Evolutionary conservation across 64 coral and sea anemone genomes (phyloP), one percentile per base, ranked within the genome.

Genomic region (Montipora efflorescens): DNA sequence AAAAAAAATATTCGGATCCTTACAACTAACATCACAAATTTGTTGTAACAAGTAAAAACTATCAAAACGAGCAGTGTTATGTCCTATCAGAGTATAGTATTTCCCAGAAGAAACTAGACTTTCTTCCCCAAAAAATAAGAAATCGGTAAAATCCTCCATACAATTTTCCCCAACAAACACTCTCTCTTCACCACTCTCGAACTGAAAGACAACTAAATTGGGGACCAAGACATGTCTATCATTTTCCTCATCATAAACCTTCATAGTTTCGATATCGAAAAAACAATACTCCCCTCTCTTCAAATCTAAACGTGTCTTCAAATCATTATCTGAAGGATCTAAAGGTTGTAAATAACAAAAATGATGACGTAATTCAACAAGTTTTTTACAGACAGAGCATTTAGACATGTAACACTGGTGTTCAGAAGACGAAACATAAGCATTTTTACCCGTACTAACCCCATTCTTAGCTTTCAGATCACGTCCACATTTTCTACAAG

Each of bases 351-450:
- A 28, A 28, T 0, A 28, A 28, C 28, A 67, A 67, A 67, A 67
- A 8, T 67, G 64, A 13, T 0, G 1, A 0, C 4, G 4, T 4
- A 67, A 14, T 14, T 67, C 2, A 0, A 67, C 18, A 3, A 14
- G 2, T 4, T 0, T 13, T 0, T 19, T 67, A 19, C 64, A 55
- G 1, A 1, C 0, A 53, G 5, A 3, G 2, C 64, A 67, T 0
- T 19, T 67, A 4, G 5, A 16, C 7, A 16, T 10, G 0, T 11
- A 67, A 19, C 64, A 67, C 0, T 67, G 0, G 0, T 67, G 64
- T 0, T 13, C 4, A 28, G 28, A 28, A 14, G 11, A 4, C 0
- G 0, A 4, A 19, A 0, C 1, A 4, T 13, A 67, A 14, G 64
- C 64, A 7, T 55, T 10, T 10, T 7, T 10, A 1, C 52, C 2